Conservation (phyloP, 2,888 invertebrate species). For the Agriopis leucophaearia region DNA sequence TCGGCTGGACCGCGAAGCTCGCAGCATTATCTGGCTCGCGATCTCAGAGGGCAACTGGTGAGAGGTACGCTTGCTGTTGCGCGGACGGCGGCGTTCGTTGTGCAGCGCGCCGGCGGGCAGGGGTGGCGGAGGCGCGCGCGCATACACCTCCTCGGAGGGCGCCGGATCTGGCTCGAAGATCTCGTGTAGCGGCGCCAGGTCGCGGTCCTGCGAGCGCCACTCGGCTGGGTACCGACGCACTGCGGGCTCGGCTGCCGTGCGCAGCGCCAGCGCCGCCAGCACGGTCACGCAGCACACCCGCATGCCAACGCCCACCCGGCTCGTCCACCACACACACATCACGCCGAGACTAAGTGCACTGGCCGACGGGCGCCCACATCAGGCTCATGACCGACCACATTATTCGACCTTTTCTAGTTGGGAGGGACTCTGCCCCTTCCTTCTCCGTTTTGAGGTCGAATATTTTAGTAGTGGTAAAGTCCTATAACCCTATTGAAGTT, state of each 20-base stretch:
- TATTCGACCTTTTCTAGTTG: constrained; percentile 63
- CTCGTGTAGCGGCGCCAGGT: constrained; percentile 70
- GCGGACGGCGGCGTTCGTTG: constrained; percentile 73
- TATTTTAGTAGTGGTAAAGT: constrained; percentile 22
- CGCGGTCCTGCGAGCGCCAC: constrained; percentile 64
- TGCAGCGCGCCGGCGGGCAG: constrained; percentile 65
- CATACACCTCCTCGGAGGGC: constrained; percentile 53
- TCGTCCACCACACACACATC: constrained; percentile 75
- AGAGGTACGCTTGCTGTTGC: constrained; percentile 71
- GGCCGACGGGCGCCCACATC: constrained; percentile 66
- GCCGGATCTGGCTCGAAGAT: constrained; percentile 74
- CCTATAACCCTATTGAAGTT: background rate
- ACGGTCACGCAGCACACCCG: constrained; percentile 78
- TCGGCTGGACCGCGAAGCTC: constrained; percentile 91
- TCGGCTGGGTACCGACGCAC: constrained; percentile 72
- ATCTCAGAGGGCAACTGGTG: constrained; percentile 84
- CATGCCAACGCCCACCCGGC: constrained; percentile 73
- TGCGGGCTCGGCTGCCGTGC: constrained; percentile 73
- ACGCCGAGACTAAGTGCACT: constrained; percentile 77
- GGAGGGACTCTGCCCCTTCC: constrained; percentile 40
- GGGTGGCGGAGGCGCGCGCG: constrained; percentile 62
- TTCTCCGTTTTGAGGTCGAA: constrained; percentile 56
- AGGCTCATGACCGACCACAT: constrained; percentile 81
- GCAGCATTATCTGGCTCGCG: constrained; percentile 92
- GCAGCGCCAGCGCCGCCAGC: constrained; percentile 78